Percentiles rank a stretch among this genome's conserved stretches.
These are phyloP conservation scores for Parnassius mnemosyne DNA, from an alignment of 2,888 invertebrate species.

Conservation along the genomic window DNA sequence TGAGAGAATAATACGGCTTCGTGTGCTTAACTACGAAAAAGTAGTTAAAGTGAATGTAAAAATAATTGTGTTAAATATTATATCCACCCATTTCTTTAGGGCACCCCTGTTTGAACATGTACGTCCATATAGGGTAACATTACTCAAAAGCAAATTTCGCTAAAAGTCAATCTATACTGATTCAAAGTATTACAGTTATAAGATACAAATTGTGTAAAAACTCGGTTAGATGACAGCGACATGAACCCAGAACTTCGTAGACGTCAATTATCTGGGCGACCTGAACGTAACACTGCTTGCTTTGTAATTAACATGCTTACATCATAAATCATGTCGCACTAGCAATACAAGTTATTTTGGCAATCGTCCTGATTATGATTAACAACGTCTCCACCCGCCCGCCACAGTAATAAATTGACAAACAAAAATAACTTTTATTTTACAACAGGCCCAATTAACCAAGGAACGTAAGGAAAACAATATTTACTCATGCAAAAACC, in stretches of 20 bases:
- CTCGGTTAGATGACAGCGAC: background rate
- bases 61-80: no score
- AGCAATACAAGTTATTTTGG: slow-evolving; percentile 72
- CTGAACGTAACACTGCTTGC: slow-evolving; percentile 42
- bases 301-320: slow-evolving; percentile 57
- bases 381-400: slow-evolving; percentile 47
- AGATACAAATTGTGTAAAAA: slow-evolving; percentile 1
- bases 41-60: no score
- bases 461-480: slow-evolving; percentile 12
- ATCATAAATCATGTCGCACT: slow-evolving; percentile 62
- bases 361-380: slow-evolving; percentile 62
- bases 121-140: slow-evolving; percentile 3
- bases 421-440: slow-evolving; percentile 56
- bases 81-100: no score
- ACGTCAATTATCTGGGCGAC: slow-evolving; percentile 44
- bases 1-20: no score
- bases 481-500: slow-evolving; percentile 27
- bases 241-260: slow-evolving; percentile 24
- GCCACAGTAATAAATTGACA: slow-evolving; percentile 63
- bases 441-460: slow-evolving; percentile 32
- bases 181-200: background rate
- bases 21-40: no score
- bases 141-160: background rate
- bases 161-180: background rate
- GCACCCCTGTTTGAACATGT: background rate